Evolutionary conservation across 2,888 invertebrate species (phyloP).

Genomic region (Leistus spinibarbis): DNA sequence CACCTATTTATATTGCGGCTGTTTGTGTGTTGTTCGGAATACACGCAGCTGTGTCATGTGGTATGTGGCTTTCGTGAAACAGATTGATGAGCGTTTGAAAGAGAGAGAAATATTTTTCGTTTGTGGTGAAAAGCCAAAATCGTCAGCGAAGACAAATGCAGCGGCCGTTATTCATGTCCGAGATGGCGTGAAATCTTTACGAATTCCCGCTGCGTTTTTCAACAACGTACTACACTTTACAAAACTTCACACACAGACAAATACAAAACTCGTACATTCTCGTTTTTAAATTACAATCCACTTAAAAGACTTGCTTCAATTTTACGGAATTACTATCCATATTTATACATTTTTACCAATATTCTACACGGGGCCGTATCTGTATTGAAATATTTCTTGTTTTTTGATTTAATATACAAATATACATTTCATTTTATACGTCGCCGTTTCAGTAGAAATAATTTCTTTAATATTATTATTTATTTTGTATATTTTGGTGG

Average conservation of each 20-base stretch:
- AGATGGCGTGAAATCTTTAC: constrained; percentile 5
- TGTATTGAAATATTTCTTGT: no score
- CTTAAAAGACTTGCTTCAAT: no score
- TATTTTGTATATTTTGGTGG: no score
- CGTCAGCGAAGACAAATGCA: not conserved
- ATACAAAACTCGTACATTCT: not conserved
- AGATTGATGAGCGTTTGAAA: constrained; percentile 28
- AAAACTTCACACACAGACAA: not conserved
- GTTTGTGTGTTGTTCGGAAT: not conserved
- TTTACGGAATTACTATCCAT: no score
- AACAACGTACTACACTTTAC: not conserved
- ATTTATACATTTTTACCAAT: no score
- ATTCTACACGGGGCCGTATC: no score
- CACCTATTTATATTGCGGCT: no score
- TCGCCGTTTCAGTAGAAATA: no score
- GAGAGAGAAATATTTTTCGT: constrained; percentile 12
- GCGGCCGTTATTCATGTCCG: not conserved
- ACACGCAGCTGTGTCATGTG: not conserved
- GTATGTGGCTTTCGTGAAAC: constrained; percentile 23
- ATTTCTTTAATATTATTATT: no score
- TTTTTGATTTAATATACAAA: no score
- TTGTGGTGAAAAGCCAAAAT: not conserved
- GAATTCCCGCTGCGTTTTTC: not conserved
- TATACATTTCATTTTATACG: no score
- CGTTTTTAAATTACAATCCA: not conserved